phyloP scores from a whole-genome alignment of 1,140 invertebrate genomes.

The Papilio dardanus region DNA sequence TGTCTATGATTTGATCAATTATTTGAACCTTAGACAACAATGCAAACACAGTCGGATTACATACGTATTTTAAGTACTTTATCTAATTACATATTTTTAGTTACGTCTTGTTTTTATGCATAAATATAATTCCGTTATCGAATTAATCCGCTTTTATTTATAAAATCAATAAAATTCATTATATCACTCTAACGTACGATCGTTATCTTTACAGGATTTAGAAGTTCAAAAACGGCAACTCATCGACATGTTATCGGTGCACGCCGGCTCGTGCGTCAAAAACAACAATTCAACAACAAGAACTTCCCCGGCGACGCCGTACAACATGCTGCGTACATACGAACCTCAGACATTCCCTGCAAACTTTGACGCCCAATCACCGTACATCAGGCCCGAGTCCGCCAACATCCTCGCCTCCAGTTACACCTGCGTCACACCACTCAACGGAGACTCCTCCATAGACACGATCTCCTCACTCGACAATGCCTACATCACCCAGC shows the following conservation, averaged over 20 bases:
- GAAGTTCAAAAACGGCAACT: constrained; percentile 88
- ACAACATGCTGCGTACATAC: constrained; percentile 75
- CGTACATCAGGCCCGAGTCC: constrained; percentile 80
- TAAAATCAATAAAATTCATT: constrained; percentile 24
- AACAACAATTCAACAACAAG: constrained; percentile 77
- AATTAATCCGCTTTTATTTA: not conserved
- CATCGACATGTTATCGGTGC: constrained; percentile 88
- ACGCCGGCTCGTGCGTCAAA: constrained; percentile 87
- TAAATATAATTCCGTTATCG: not conserved
- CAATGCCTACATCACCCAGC: constrained; percentile 64
- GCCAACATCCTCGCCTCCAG: constrained; percentile 81
- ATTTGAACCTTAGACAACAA: too few relatives aligned
- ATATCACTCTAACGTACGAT: constrained; percentile 17
- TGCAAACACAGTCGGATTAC: too few relatives aligned
- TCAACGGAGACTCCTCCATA: constrained; percentile 71
- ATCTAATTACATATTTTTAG: too few relatives aligned
- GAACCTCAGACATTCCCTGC: constrained; percentile 75
- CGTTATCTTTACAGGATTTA: constrained; percentile 83
- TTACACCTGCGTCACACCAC: constrained; percentile 70
- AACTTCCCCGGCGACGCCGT: constrained; percentile 63
- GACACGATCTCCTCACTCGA: constrained; percentile 72
- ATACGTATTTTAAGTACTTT: too few relatives aligned
- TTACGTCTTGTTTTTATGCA: too few relatives aligned
- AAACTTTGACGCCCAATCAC: constrained; percentile 74
- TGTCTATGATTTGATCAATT: too few relatives aligned